Base-by-base conservation (phyloP, 2,113 vertebrate species). In the Acanthochromis polyacanthus region DNA sequence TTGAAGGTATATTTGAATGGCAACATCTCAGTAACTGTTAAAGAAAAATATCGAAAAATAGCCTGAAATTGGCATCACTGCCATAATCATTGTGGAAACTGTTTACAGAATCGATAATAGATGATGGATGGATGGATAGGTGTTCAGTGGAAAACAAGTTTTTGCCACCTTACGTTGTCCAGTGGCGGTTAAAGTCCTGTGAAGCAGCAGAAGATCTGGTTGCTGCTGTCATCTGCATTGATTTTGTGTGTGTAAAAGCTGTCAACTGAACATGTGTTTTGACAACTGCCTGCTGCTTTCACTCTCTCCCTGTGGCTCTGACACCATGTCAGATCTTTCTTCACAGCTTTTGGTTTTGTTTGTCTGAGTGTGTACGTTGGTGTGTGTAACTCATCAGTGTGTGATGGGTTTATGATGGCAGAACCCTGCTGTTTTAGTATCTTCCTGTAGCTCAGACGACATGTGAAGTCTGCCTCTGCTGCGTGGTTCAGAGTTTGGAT, bases 361-460 rank as follows among this genome's bases (percentile, higher is more conserved):
- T 20, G 20, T 59, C 6, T 48, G 15, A 15, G 25, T 56, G 43
- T n/a, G 23, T 32, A 46, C 50, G 63, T 48, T 52, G 14, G 28
- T 66, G 52, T 30, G 66, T 75, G 25, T 83, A 67, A 78, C 53
- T 88, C 78, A 80, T 80, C 76, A 45, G 45, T 82, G 75, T 69
- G 71, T 68, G 30, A 46, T 64, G 9, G 32, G 61, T 59, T 78
- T 56, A 3, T 25, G 25, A 25, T 82, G 89, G 57, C 77, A 81
- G 82, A n/a, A 58, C 17, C 85, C 86, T 60, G 79, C 89, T 90
- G 89, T 74, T 88, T 88, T 71, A 85, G 55, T 79, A 53, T 71
- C 68, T 83, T 77, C 76, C 84, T 61, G 73, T 73, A 79, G 83
- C 81, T 86, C 63, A 19, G 69, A 78, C 66, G 73, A 59, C 65